Evolutionary conservation across 2,113 vertebrate genomes (phyloP), one percentile per base, ranked within the genome.

Genomic region (Ciconia stormi): DNA sequence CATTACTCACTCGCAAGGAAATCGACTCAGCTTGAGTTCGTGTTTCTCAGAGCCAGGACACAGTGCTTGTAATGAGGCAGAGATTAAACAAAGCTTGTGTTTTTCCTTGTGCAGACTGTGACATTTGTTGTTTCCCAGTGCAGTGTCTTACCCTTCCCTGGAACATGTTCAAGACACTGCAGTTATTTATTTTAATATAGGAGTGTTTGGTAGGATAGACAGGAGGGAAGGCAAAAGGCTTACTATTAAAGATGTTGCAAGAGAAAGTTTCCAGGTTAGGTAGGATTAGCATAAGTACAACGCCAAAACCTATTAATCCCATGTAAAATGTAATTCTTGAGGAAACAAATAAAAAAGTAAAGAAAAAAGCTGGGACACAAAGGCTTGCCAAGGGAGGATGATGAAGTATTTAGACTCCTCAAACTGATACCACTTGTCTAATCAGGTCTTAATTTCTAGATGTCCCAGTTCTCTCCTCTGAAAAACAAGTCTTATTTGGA

Each of bases 401-500:
- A 79, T 71, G 50, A 56, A 53, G 12, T 81, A n/a, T 83, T 91
- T 50, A 58, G 22, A n/a, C 9, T 79, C 15, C 36, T 89, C 83
- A 82, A 47, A 78, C 21, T 66, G 76, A 86, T 78, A 42, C 9
- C 59, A 32, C 36, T 85, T 84, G n/a, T 58, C 52, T 86, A 74
- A 96, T 62, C 55, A 80, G 32, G 34, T 78, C n/a, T 76, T 74
- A 87, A 62, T 80, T 87, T 89, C 69, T 63, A 50, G 15, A 36
- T 50, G 32, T 67, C 40, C 46, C 27, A 38, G 27, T 80, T 83
- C 27, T 58, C 67, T 47, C 19, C 34, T 84, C 50, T 74, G 80
- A 79, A 96, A 93, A 95, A 58, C 53, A 91, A 58, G 49, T 50
- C 42, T 70, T 70, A 29, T 87, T 74, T 96, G 65, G 83, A 44